phyloP scores from a whole-genome alignment of 2,113 vertebrate species.

The Siniperca chuatsi region DNA sequence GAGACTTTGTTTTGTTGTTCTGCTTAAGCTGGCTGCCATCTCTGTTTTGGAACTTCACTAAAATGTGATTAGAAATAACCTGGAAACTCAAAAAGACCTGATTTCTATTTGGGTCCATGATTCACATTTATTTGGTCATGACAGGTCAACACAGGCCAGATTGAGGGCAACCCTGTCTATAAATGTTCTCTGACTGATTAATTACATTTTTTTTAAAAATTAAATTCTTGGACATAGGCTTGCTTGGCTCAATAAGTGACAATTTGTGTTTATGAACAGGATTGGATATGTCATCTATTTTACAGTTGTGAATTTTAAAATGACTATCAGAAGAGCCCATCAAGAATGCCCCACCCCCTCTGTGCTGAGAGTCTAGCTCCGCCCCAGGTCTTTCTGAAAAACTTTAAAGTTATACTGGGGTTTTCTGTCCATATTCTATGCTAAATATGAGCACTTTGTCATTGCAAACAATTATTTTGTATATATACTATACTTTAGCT shows the following conservation, averaged over 20 bases:
- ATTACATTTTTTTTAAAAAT: too few relatives aligned
- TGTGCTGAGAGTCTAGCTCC: too few relatives aligned
- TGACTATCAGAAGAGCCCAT: too few relatives aligned
- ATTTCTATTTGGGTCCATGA: constrained; percentile 14
- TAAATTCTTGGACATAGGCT: too few relatives aligned
- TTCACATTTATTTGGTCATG: constrained; percentile 9
- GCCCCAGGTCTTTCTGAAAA: background rate
- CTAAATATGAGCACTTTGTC: background rate
- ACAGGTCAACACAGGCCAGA: background rate
- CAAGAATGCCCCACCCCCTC: too few relatives aligned
- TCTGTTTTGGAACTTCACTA: constrained; percentile 20
- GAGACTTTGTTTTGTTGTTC: constrained; percentile 27
- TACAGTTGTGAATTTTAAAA: too few relatives aligned
- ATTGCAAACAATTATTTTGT: background rate
- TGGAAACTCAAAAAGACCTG: background rate
- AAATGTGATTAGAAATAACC: constrained; percentile 47
- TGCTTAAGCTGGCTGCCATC: background rate
- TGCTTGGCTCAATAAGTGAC: too few relatives aligned
- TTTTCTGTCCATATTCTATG: background rate
- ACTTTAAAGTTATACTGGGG: background rate
- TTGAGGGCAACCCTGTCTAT: background rate
- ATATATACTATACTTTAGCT: background rate
- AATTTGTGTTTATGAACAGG: too few relatives aligned
- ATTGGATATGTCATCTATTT: too few relatives aligned
- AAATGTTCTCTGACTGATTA: background rate